Evolutionary conservation across 2,797 vertebrate genomes (phyloP).

Genomic region (Danio tinwini): DNA sequence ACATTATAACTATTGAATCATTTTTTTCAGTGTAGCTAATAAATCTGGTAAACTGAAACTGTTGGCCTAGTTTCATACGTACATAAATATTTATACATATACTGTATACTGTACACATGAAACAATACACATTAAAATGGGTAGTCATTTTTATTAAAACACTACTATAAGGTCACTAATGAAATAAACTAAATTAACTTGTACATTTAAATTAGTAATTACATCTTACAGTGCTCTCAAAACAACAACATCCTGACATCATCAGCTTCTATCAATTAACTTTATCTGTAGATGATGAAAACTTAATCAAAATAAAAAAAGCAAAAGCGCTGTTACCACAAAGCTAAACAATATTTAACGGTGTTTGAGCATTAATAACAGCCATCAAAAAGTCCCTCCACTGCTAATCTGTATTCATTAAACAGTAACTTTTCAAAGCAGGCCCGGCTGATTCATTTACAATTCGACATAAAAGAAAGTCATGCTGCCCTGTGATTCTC

Average conservation of each 20-base stretch:
- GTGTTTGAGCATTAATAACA: neutral
- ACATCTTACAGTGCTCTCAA: too few species aligned
- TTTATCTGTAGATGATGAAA: neutral
- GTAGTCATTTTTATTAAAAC: too few species aligned
- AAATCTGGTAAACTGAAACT: too few species aligned
- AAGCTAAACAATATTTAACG: neutral
- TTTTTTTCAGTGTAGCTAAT: too few species aligned
- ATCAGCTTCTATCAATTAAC: neutral
- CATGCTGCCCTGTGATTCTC: slow-evolving; percentile 8
- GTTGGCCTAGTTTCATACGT: too few species aligned
- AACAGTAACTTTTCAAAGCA: slow-evolving; percentile 40
- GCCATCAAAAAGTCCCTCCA: slow-evolving; percentile 1
- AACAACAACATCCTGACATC: slow-evolving; percentile 2
- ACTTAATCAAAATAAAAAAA: neutral
- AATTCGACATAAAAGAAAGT: slow-evolving; percentile 26
- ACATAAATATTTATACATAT: too few species aligned
- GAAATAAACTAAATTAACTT: too few species aligned
- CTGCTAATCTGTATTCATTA: slow-evolving; percentile 27
- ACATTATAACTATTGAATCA: too few species aligned
- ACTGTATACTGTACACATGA: too few species aligned
- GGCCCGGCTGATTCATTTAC: slow-evolving; percentile 18
- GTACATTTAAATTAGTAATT: too few species aligned
- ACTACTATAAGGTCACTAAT: too few species aligned
- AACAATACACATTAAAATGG: too few species aligned
- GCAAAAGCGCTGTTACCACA: neutral